These are phyloP conservation scores for Drosophila nikananu DNA, from an alignment of 1,140 invertebrate genomes.

Conservation along the genomic window DNA sequence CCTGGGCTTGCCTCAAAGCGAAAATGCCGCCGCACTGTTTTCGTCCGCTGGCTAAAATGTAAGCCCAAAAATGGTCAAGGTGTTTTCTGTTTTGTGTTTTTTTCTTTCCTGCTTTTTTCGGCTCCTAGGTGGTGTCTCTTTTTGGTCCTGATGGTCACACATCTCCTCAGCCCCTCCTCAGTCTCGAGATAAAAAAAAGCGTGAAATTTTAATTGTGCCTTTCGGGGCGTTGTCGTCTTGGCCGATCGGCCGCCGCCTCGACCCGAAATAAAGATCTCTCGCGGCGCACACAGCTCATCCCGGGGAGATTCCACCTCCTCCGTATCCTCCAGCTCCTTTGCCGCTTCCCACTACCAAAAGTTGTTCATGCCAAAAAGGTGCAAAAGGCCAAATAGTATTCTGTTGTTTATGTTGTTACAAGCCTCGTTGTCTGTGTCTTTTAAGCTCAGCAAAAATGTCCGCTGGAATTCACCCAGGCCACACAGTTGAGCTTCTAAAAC, in stretches of 20 bases:
- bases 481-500: constrained; percentile 26
- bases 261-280: constrained; percentile 78
- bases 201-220: constrained; percentile 83
- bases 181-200: constrained; percentile 39
- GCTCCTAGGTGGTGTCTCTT: constrained; percentile 52
- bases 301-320: constrained; percentile 20
- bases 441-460: constrained; percentile 59
- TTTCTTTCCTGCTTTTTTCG: neutral
- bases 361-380: constrained; percentile 81
- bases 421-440: constrained; percentile 69
- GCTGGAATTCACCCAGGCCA: constrained; percentile 52
- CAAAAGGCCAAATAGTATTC: constrained; percentile 82
- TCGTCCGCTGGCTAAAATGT: constrained; percentile 36
- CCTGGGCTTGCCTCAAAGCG: constrained; percentile 60
- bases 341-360: constrained; percentile 57
- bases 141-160: constrained; percentile 53
- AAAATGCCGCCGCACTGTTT: constrained; percentile 71
- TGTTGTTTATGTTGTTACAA: constrained; percentile 82
- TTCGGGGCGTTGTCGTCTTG: constrained; percentile 76
- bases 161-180: constrained; percentile 7
- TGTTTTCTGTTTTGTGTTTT: constrained; percentile 25
- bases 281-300: constrained; percentile 69
- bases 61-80: constrained; percentile 66
- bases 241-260: constrained; percentile 56
- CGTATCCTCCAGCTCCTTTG: neutral